Evolutionary conservation across 2,113 vertebrate genomes (phyloP).

Genomic region (Colistium nudipinnis): DNA sequence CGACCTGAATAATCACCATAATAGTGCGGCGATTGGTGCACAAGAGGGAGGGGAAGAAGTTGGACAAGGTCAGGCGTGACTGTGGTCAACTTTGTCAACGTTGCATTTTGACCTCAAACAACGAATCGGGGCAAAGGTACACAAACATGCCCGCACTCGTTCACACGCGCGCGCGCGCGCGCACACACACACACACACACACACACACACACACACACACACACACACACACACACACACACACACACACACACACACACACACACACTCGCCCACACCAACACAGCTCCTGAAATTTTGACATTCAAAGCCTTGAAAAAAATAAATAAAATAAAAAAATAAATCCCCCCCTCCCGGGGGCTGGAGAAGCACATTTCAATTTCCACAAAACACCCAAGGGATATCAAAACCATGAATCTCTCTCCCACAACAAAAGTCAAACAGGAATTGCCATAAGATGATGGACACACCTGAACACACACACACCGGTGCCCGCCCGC

Average conservation of each 20-base stretch:
- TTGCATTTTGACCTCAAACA: conserved; percentile 20
- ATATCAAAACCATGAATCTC: conserved; percentile 80
- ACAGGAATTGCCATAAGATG: conserved; percentile 68
- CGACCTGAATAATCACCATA: too few species aligned
- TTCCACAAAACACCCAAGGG: conserved; percentile 69
- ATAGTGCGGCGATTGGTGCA: not conserved
- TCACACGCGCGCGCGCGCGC: too few species aligned
- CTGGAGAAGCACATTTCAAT: conserved; percentile 76
- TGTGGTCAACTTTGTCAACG: conserved; percentile 31
- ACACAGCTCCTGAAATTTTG: conserved; percentile 50
- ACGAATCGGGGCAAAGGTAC: conserved; percentile 8
- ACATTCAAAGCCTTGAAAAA: conserved; percentile 67
- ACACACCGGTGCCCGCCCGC: conserved; percentile 8
- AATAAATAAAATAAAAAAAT: too few species aligned
- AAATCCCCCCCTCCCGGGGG: too few species aligned
- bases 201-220: not conserved
- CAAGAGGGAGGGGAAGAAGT: not conserved
- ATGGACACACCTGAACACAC: conserved; percentile 55
- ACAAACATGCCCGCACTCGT: too few species aligned
- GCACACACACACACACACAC: conserved; percentile 7
- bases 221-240: conserved; percentile 12
- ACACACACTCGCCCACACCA: conserved; percentile 21
- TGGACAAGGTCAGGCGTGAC: conserved; percentile 12
- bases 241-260: not conserved
- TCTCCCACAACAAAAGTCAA: conserved; percentile 69